Evolutionary conservation across 2,888 invertebrate species (phyloP).

Genomic region (Deilephila porcellus): DNA sequence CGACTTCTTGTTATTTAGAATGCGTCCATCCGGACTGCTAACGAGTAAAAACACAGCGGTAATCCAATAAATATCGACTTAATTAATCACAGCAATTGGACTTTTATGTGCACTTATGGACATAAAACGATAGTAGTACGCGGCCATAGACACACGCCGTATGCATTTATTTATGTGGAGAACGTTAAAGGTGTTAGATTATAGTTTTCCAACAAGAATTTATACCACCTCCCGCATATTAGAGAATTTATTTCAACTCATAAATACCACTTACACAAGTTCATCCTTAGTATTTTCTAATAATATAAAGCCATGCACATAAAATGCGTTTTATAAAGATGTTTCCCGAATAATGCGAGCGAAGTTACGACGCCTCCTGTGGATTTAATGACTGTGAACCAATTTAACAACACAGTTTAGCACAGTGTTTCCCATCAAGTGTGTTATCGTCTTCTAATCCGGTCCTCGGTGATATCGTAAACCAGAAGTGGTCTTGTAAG

Average conservation of each 20-base stretch:
- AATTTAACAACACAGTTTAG: constrained; percentile 75
- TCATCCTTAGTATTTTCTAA: constrained; percentile 27
- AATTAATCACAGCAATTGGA: constrained; percentile 23
- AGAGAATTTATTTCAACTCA: not conserved
- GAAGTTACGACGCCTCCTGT: constrained; percentile 62
- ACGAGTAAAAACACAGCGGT: constrained; percentile 19
- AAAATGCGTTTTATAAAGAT: constrained; percentile 56
- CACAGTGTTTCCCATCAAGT: constrained; percentile 75
- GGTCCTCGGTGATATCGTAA: constrained; percentile 79
- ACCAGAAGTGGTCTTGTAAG: constrained; percentile 79
- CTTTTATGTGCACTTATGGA: constrained; percentile 22
- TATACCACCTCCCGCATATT: not conserved
- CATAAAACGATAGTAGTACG: constrained; percentile 7
- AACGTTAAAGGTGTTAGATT: constrained; percentile 1
- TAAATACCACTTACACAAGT: constrained; percentile 3
- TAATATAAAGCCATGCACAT: constrained; percentile 35
- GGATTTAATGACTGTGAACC: constrained; percentile 69
- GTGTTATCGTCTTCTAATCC: constrained; percentile 81
- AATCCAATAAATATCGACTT: constrained; percentile 21
- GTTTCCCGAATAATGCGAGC: constrained; percentile 56
- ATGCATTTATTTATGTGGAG: not conserved
- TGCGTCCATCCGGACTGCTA: constrained; percentile 38
- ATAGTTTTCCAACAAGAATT: not conserved
- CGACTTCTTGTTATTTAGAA: constrained; percentile 55
- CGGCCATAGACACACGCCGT: not conserved